Evolutionary conservation across 2,113 vertebrate genomes (phyloP), one percentile per base, ranked within the genome.

Genomic region (Chionis minor): DNA sequence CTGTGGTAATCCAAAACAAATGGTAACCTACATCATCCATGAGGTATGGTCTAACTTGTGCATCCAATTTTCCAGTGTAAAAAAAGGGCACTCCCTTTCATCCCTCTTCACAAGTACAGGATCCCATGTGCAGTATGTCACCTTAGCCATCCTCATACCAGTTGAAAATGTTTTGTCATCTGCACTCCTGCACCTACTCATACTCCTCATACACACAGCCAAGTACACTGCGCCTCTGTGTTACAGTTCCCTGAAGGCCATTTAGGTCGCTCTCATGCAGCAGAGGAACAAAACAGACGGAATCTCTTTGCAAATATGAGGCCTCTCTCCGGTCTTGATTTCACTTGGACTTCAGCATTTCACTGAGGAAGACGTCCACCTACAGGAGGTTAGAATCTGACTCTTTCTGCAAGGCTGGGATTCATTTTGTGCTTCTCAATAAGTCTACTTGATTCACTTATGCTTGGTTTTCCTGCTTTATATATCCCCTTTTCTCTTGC

Each of bases 61-160:
- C 77, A 95, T 94, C 91, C 81, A 87, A 85, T 93, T 82, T 97
- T 97, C 96, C 96, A 97, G 96, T 97, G 96, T 97, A 88, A 96
- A 86, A 72, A 88, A 80, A 91, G 72, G 73, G 70, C 58, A 58
- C 19, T 80, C 67, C 89, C 42, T 75, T 97, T 97, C 45, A 97
- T 92, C 89, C 95, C 80, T 17, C 61, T 78, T 92, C 77, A 85
- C 80, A 86, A 90, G 74, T 81, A 45, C 3, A 75, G 45, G 49
- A 94, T 89, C 84, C 88, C 86, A 35, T 71, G 79, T 84, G 88
- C 85, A 92, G 86, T 54, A 94, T 89, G 81, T 96, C 81, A 69
- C 55, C 67, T 89, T 72, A 94, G 86, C 91, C 71, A 47, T 61
- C 88, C 88, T 88, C 2, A 22, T 94, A 89, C 80, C 73, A 66